A percentile compares a stretch with the other conserved stretches of the same genome.
phyloP scores from a whole-genome alignment of 2,113 vertebrate species.

The Semnornis frantzii region DNA sequence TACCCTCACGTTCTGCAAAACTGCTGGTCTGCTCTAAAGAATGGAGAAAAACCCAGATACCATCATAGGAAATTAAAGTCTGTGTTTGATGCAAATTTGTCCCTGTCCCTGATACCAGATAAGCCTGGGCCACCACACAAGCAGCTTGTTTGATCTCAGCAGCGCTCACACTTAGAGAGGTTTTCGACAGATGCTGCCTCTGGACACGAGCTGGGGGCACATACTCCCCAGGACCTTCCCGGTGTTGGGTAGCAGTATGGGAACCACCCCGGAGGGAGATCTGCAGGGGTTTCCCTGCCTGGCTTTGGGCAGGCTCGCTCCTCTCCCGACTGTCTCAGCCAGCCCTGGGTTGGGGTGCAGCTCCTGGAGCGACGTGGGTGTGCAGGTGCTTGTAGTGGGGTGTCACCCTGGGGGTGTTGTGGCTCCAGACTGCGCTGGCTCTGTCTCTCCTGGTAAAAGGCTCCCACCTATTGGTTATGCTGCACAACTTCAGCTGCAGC shows the following conservation, averaged over 20 bases:
- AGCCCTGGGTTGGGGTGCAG: neutral
- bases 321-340: fast-evolving
- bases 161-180: neutral
- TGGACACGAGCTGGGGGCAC: fast-evolving
- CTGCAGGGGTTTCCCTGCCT: neutral
- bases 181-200: neutral
- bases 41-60: fast-evolving
- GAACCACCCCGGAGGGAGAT: neutral
- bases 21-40: neutral
- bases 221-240: neutral
- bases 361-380: fast-evolving
- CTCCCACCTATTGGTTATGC: constrained; percentile 68
- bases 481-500: constrained; percentile 23
- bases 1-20: neutral
- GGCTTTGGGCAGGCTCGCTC: neutral
- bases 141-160: neutral
- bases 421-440: neutral
- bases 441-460: neutral
- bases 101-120: neutral
- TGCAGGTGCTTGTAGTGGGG: fast-evolving
- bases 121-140: fast-evolving
- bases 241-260: fast-evolving
- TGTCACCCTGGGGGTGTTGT: fast-evolving
- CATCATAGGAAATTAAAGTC: constrained; percentile 22
- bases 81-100: neutral